Evolutionary conservation across 2,797 vertebrate genomes (phyloP), one percentile per base, ranked within the genome.

Genomic region (Moxostoma hubbsi): DNA sequence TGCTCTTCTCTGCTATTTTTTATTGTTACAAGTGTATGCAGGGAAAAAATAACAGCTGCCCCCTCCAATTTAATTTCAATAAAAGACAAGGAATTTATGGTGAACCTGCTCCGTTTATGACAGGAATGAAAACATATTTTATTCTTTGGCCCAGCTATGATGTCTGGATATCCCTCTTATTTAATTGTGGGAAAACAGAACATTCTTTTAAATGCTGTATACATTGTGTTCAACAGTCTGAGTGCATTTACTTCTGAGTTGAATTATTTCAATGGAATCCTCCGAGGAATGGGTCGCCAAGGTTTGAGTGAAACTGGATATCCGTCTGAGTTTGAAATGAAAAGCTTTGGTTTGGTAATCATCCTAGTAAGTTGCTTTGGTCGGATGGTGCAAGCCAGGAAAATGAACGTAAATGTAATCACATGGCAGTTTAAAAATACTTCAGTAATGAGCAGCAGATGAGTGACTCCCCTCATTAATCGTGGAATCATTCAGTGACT

Each of bases 41-140:
- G 85, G 73, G 73, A 82, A 84, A 85, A 90, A 87, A 77, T 66
- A 85, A 81, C 76, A 82, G 73, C 81, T 82, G 66, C 73, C 45
- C 51, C 79, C 64, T 85, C 79, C 88, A 88, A 82, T 84, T 81
- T 83, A 75, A 80, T 84, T 87, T 82, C 71, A 80, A 77, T 87
- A 85, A 90, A 89, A 83, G 68, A 80, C 73, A 50, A 66, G 80
- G 82, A 57, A 81, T 89, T 81, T 87, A 85, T 77, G 51, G 76
- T 65, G 68, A 75, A 83, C 76, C 67, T 79, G 62, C 71, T 81
- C 65, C 45, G 74, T 74, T 74, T 79, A 82, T 53, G 71, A 70
- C 78, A 47, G 64, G 62, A 57, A 46, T 69, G 58, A 63, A 81
- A 82, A 85, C 55, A 77, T 69, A 72, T 77, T 89, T 77, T 70